phyloP scores from a whole-genome alignment of 2,888 invertebrate genomes.

The Eilema caniola region DNA sequence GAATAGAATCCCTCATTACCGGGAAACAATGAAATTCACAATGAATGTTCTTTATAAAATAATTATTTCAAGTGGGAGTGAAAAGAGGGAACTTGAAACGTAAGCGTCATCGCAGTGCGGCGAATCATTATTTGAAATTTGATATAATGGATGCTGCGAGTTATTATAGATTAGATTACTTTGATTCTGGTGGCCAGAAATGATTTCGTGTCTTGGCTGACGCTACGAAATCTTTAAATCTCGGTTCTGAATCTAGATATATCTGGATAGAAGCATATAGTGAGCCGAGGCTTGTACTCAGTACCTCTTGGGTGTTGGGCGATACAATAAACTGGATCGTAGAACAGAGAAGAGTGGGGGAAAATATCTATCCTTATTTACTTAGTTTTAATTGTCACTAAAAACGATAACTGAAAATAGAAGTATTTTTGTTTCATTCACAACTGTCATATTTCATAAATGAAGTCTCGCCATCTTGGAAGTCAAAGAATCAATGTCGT shows the following conservation, averaged over 20 bases:
- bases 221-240: neutral
- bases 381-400: no score
- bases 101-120: constrained; percentile 44
- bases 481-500: no score
- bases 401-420: no score
- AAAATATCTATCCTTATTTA: no score
- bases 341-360: no score
- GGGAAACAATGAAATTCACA: constrained; percentile 50
- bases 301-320: no score
- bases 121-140: constrained; percentile 57
- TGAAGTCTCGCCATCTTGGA: no score
- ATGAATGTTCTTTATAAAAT: constrained; percentile 50
- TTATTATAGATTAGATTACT: constrained; percentile 70
- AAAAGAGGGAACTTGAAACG: constrained; percentile 31
- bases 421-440: no score
- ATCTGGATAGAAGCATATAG: neutral
- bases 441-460: no score
- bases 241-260: no score
- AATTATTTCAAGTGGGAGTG: constrained; percentile 44
- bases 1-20: constrained; percentile 51
- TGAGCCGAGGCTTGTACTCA: no score
- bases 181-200: constrained; percentile 54
- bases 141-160: constrained; percentile 62
- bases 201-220: neutral
- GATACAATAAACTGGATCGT: no score